Conservation (phyloP, 2,113 vertebrate genomes). For the Urocolius indicus region DNA sequence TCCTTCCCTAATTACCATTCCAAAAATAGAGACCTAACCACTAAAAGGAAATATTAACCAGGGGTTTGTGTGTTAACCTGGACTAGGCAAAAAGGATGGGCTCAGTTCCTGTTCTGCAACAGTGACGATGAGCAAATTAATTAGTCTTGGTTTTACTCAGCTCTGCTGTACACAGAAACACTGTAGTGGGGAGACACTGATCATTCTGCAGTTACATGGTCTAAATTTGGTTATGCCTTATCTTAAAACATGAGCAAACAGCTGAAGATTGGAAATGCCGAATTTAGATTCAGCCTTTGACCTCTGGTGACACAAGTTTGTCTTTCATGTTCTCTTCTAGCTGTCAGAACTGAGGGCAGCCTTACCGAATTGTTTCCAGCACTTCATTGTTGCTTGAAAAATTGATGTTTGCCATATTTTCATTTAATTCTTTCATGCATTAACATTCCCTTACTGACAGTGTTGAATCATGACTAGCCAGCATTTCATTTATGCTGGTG, state of each 20-base stretch:
- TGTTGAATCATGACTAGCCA: not conserved
- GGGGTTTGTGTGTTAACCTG: not conserved
- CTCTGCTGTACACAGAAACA: not conserved
- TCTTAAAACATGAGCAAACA: not conserved
- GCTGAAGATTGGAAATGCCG: not conserved
- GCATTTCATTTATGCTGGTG: not conserved
- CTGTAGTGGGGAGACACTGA: not conserved
- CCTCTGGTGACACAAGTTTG: not conserved
- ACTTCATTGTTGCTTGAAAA: not conserved
- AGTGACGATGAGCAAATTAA: not conserved
- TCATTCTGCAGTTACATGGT: not conserved
- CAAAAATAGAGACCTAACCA: slow-evolving; percentile 25
- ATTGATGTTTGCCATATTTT: not conserved
- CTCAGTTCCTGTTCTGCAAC: slow-evolving; percentile 31
- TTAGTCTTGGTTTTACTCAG: slow-evolving; percentile 13
- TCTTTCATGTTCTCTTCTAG: not conserved
- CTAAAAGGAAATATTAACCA: not conserved
- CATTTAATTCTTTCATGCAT: not conserved
- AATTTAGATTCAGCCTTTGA: not conserved
- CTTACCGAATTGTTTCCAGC: not conserved
- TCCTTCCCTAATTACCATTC: not conserved
- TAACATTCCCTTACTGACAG: not conserved
- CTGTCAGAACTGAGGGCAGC: not conserved
- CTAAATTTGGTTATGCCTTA: not conserved
- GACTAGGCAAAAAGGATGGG: not conserved